Conservation (phyloP, 1,140 invertebrate genomes). For the Bombus consobrinus region DNA sequence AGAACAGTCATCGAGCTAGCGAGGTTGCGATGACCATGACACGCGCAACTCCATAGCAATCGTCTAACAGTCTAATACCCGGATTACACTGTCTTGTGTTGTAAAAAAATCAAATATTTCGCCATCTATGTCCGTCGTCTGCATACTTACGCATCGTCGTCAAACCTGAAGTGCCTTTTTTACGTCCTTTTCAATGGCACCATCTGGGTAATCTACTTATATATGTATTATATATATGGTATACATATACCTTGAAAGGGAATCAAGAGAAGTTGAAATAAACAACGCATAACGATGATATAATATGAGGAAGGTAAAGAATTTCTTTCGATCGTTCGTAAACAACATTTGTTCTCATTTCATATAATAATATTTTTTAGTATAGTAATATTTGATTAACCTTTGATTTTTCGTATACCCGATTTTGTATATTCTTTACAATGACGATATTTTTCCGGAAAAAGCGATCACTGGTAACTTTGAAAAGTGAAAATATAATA, state of each 20-base stretch:
- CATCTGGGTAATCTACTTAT: constrained; percentile 38
- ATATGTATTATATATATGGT: neutral
- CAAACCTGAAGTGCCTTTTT: constrained; percentile 52
- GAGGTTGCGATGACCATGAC: constrained; percentile 56
- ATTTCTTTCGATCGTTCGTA: neutral
- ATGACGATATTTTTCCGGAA: neutral
- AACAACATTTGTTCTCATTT: neutral
- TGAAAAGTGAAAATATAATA: neutral
- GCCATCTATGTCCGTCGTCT: constrained; percentile 39
- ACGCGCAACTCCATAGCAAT: constrained; percentile 55
- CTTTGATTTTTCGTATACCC: too few species aligned
- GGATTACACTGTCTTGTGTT: constrained; percentile 53
- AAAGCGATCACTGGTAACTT: neutral
- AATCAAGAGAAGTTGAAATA: neutral
- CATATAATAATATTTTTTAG: neutral
- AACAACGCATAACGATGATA: constrained; percentile 37
- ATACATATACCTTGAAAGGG: neutral
- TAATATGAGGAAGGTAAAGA: constrained; percentile 36
- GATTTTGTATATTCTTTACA: neutral
- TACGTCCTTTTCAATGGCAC: constrained; percentile 13
- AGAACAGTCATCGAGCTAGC: constrained; percentile 3
- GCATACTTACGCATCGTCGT: constrained; percentile 41
- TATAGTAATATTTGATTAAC: too few species aligned
- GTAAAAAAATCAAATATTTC: constrained; percentile 63
- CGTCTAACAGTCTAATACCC: constrained; percentile 48